Percentiles rank a stretch among this genome's conserved stretches.
These are phyloP conservation scores for Pygoscelis antarcticus DNA, from an alignment of 2,113 vertebrate genomes.

Conservation along the genomic window DNA sequence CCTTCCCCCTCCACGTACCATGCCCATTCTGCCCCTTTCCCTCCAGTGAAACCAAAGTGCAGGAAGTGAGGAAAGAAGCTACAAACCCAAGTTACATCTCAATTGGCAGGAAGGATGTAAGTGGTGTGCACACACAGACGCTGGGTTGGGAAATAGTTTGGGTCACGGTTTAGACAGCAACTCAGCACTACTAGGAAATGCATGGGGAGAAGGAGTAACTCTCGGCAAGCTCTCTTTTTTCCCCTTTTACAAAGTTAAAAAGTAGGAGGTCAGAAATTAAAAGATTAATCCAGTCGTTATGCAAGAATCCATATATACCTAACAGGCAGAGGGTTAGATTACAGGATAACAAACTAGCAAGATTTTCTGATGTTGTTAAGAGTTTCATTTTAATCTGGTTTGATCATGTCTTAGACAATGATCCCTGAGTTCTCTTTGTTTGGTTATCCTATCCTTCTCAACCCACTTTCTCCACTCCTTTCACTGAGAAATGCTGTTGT, in stretches of 20 bases:
- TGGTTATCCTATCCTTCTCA: not conserved
- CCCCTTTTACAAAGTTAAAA: not conserved
- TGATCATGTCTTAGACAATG: not conserved
- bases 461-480: not conserved
- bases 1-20: not conserved
- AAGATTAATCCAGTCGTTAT: not conserved
- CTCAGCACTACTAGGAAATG: not conserved
- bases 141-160: not conserved
- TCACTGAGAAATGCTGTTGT: not conserved
- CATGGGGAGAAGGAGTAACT: not conserved
- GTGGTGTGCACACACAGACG: accelerated
- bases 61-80: not conserved
- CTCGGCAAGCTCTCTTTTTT: not conserved
- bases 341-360: not conserved
- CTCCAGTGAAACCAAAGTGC: not conserved
- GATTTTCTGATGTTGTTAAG: not conserved
- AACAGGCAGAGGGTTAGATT: not conserved
- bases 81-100: not conserved
- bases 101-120: not conserved
- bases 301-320: not conserved
- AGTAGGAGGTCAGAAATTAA: not conserved
- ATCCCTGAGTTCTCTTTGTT: not conserved
- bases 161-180: not conserved
- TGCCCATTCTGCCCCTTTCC: not conserved
- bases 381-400: not conserved